Evolutionary conservation across 1,140 invertebrate species (phyloP).

Genomic region (Drosophila baimaii): DNA sequence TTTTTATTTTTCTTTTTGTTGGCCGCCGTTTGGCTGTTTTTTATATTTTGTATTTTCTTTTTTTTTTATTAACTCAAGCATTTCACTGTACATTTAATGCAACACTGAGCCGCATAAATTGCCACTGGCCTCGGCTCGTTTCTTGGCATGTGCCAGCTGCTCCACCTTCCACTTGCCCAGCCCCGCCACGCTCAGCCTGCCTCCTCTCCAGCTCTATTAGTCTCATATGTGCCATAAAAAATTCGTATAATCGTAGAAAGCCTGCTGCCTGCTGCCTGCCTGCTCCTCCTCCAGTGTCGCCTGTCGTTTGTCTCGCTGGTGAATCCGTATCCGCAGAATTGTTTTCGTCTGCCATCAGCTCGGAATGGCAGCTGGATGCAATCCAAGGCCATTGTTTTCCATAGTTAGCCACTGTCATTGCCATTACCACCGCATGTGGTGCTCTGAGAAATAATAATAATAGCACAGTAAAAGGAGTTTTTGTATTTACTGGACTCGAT

Average conservation of each 20-base stretch:
- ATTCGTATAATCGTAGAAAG: conserved; percentile 70
- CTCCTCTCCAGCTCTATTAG: conserved; percentile 60
- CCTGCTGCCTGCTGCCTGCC: conserved; percentile 23
- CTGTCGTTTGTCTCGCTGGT: conserved; percentile 55
- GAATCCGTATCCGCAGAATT: conserved; percentile 48
- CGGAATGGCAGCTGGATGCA: conserved; percentile 71
- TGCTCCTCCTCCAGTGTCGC: conserved; percentile 22
- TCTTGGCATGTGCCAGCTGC: conserved; percentile 70
- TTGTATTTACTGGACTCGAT: neutral
- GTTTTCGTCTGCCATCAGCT: conserved; percentile 50
- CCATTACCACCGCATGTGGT: conserved; percentile 35
- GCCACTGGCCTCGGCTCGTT: conserved; percentile 55
- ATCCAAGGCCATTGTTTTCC: conserved; percentile 74
- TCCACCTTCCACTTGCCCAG: conserved; percentile 5
- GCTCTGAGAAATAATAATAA: conserved; percentile 36
- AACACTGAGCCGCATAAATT: conserved; percentile 81
- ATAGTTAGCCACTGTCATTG: conserved; percentile 60
- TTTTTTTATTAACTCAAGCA: conserved; percentile 78
- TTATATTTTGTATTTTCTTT: conserved; percentile 17
- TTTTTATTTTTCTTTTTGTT: conserved; percentile 23
- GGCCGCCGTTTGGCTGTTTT: conserved; percentile 12
- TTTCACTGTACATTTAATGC: conserved; percentile 81
- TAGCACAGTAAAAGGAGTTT: conserved; percentile 14
- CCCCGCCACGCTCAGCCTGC: neutral
- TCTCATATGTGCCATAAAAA: conserved; percentile 81